These are phyloP conservation scores for Gallinago solitaria DNA, from an alignment of 2,797 vertebrate genomes.

Conservation along the genomic window DNA sequence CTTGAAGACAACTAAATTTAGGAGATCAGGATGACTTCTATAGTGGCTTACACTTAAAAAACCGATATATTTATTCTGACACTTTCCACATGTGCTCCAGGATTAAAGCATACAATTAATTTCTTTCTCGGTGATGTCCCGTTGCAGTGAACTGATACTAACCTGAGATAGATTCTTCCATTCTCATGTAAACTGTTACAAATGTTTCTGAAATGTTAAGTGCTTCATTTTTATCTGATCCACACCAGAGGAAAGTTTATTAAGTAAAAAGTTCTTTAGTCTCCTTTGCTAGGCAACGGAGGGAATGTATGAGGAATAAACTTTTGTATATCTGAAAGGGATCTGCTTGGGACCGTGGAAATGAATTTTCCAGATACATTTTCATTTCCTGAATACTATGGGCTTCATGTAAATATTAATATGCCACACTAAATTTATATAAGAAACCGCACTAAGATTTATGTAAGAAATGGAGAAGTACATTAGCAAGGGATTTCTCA, in stretches of 20 bases:
- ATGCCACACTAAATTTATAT: neutral
- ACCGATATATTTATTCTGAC: neutral
- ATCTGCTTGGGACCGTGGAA: conserved; percentile 16
- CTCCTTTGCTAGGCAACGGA: neutral
- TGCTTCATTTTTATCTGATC: conserved; percentile 16
- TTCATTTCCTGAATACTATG: neutral
- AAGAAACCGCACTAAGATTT: neutral
- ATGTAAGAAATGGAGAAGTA: neutral
- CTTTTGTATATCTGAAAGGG: neutral
- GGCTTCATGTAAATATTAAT: neutral
- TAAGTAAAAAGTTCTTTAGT: neutral
- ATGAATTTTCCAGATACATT: conserved; percentile 33
- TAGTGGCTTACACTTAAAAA: neutral
- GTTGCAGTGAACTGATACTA: neutral
- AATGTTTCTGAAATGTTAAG: conserved; percentile 7
- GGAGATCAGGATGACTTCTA: neutral
- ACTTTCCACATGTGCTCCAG: neutral
- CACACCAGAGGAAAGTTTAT: neutral
- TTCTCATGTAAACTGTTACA: neutral
- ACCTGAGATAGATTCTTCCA: conserved; percentile 24
- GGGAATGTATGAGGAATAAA: neutral
- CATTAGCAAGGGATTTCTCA: neutral
- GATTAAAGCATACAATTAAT: neutral
- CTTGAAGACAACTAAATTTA: neutral
- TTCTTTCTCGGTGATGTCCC: neutral